A percentile compares a stretch with the other conserved stretches of the same genome.
phyloP scores from a whole-genome alignment of 2,888 invertebrate species.

The Synanthedon andrenaeformis region DNA sequence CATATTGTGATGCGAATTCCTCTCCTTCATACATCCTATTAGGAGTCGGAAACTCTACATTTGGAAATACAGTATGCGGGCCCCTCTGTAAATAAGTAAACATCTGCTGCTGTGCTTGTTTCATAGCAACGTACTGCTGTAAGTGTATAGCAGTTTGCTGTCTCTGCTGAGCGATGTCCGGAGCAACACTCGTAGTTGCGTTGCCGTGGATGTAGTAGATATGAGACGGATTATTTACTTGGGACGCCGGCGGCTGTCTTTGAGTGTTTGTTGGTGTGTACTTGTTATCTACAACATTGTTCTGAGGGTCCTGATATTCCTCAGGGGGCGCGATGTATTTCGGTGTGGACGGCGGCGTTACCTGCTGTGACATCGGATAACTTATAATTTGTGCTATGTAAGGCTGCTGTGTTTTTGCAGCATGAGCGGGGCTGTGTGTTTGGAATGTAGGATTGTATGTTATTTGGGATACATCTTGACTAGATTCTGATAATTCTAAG shows the following conservation, averaged over 20 bases:
- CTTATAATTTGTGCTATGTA: slow-evolving; percentile 63
- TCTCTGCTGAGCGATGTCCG: slow-evolving; percentile 52
- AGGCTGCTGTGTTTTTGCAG: slow-evolving; percentile 50
- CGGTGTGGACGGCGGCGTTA: slow-evolving; percentile 54
- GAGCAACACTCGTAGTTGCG: slow-evolving; percentile 31
- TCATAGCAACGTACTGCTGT: slow-evolving; percentile 67
- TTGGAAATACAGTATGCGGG: slow-evolving; percentile 57
- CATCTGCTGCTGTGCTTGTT: slow-evolving; percentile 66
- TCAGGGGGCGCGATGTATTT: slow-evolving; percentile 62
- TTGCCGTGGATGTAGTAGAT: slow-evolving; percentile 63
- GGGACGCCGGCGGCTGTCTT: slow-evolving; percentile 25
- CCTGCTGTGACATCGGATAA: slow-evolving; percentile 61
- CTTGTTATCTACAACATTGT: slow-evolving; percentile 41
- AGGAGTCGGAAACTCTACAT: slow-evolving; percentile 29
- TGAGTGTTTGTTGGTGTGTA: slow-evolving; percentile 18
- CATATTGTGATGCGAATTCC: slow-evolving; percentile 43
- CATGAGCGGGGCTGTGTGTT: slow-evolving; percentile 62
- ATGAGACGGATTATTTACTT: slow-evolving; percentile 36
- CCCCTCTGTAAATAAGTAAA: slow-evolving; percentile 51
- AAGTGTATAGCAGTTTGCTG: slow-evolving; percentile 62
- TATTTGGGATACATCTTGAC: slow-evolving; percentile 54
- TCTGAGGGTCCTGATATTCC: slow-evolving; percentile 61
- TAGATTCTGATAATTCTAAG: slow-evolving; percentile 24
- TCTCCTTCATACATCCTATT: slow-evolving; percentile 47
- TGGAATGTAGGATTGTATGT: slow-evolving; percentile 68